These are phyloP conservation scores for Sweltsa coloradensis DNA, from an alignment of 1,140 invertebrate genomes.

Conservation along the genomic window DNA sequence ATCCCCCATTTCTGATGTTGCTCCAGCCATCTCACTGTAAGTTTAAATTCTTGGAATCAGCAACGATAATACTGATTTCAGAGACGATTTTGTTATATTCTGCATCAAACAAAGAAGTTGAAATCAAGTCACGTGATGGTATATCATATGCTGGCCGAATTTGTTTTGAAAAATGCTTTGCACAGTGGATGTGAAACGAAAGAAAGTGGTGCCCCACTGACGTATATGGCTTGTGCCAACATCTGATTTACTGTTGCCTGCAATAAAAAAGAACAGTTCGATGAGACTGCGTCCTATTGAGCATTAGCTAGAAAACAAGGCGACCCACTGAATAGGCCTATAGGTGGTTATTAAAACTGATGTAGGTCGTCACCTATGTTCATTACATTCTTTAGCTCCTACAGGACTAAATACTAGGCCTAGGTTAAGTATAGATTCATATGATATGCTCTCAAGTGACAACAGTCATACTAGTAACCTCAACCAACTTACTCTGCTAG, in stretches of 20 bases:
- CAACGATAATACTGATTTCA: constrained; percentile 3
- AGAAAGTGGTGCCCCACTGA: constrained; percentile 13
- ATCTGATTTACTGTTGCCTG: neutral
- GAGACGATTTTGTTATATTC: constrained; percentile 12
- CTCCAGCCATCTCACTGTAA: constrained; percentile 25
- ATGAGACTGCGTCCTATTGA: too few relatives aligned
- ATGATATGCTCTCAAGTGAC: too few relatives aligned
- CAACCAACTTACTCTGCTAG: too few relatives aligned
- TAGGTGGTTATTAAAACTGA: too few relatives aligned
- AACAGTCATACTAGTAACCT: too few relatives aligned
- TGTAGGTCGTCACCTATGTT: too few relatives aligned
- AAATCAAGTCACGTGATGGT: constrained; percentile 11
- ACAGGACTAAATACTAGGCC: too few relatives aligned
- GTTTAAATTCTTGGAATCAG: constrained; percentile 10
- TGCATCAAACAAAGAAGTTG: constrained; percentile 14
- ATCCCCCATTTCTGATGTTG: constrained; percentile 19
- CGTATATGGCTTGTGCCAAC: constrained; percentile 12
- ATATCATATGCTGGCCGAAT: constrained; percentile 10
- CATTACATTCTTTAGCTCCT: too few relatives aligned
- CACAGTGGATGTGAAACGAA: constrained; percentile 17
- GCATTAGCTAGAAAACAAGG: too few relatives aligned
- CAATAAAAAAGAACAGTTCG: constrained; percentile 4
- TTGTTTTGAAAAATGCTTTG: constrained; percentile 15
- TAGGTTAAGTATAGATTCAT: too few relatives aligned
- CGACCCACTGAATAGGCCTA: too few relatives aligned